These are phyloP conservation scores for Phyllotreta cruciferae DNA, from an alignment of 2,888 invertebrate species.

Conservation along the genomic window DNA sequence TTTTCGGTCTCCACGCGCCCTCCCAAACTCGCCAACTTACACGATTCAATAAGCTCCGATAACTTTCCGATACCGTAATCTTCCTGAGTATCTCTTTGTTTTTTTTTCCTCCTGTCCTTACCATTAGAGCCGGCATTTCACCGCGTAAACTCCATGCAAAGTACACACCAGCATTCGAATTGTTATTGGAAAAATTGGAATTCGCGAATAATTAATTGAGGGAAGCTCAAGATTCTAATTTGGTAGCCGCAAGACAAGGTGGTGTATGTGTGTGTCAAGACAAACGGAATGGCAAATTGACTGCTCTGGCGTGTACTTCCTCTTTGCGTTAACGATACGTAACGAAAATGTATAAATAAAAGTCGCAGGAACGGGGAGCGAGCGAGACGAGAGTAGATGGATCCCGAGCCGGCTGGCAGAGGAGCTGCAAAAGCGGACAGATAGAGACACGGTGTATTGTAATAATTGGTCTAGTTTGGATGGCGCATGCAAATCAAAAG, in stretches of 20 bases:
- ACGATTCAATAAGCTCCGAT: slow-evolving; percentile 27
- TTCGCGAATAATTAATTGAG: slow-evolving; percentile 12
- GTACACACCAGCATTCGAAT: no score
- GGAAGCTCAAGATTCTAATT: slow-evolving; percentile 48
- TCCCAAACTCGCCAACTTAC: slow-evolving; percentile 24
- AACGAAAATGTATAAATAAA: slow-evolving; percentile 57
- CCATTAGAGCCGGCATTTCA: not conserved
- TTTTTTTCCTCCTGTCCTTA: not conserved
- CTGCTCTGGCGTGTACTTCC: slow-evolving; percentile 36
- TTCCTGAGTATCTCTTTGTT: slow-evolving; percentile 18
- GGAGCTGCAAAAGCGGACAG: slow-evolving; percentile 53
- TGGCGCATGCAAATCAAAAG: slow-evolving; percentile 58
- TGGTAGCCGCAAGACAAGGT: slow-evolving; percentile 44
- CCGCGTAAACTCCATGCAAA: no score
- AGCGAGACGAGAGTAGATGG: not conserved
- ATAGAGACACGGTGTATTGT: slow-evolving; percentile 47
- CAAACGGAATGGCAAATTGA: slow-evolving; percentile 38
- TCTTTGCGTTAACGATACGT: slow-evolving; percentile 55
- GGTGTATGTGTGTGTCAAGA: slow-evolving; percentile 30
- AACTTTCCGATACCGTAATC: slow-evolving; percentile 21
- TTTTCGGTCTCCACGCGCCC: slow-evolving; percentile 11
- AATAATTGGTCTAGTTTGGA: slow-evolving; percentile 60
- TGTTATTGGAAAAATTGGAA: not conserved
- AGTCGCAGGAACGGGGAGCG: slow-evolving; percentile 38
- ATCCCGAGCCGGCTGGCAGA: slow-evolving; percentile 18